phyloP scores from a whole-genome alignment of 2,113 vertebrate species.

The Centrocercus urophasianus region DNA sequence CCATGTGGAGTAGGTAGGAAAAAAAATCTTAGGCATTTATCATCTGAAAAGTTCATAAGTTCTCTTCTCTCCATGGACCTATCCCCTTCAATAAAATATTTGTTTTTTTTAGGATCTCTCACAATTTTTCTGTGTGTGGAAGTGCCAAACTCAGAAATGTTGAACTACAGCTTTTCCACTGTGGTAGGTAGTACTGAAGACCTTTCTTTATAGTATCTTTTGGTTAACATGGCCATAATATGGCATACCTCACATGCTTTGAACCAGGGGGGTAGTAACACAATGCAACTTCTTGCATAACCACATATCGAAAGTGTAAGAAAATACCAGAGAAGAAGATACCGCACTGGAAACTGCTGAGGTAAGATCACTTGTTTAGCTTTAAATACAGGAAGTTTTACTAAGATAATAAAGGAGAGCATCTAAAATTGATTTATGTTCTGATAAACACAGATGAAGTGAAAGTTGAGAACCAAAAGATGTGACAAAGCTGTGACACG shows the following conservation, averaged over 20 bases:
- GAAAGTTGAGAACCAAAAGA: background rate
- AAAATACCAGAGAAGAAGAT: background rate
- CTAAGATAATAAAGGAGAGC: background rate
- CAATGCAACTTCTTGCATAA: background rate
- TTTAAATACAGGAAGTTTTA: background rate
- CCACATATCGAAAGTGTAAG: background rate
- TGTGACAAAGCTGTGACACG: background rate
- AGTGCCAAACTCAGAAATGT: background rate
- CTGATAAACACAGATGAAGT: background rate
- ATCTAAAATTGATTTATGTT: constrained; percentile 15
- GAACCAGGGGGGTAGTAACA: background rate
- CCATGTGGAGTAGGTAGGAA: background rate
- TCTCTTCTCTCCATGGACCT: background rate
- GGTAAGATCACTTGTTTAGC: background rate
- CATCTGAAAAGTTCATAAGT: background rate
- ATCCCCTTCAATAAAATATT: constrained; percentile 11
- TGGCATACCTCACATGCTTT: background rate
- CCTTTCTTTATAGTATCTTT: background rate
- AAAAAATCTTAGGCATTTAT: background rate
- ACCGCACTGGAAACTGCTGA: background rate
- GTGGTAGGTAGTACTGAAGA: background rate
- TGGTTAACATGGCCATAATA: background rate
- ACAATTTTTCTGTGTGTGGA: background rate
- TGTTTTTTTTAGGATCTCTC: constrained; percentile 6
- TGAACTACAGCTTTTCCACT: background rate